These are phyloP conservation scores for Talpa occidentalis DNA, from an alignment of 2,113 vertebrate genomes.

Conservation along the genomic window DNA sequence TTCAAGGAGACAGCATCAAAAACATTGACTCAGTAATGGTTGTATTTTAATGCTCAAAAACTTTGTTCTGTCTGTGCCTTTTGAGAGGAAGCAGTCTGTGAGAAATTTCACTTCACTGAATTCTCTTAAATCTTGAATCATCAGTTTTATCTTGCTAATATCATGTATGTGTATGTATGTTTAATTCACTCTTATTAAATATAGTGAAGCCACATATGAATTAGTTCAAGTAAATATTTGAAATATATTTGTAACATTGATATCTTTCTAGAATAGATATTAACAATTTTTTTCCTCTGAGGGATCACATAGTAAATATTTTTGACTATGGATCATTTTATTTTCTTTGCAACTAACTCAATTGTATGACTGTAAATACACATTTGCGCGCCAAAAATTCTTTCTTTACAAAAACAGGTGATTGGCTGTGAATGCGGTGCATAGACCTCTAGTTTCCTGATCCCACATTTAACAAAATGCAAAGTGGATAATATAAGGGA, in stretches of 20 bases:
- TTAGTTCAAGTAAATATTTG: not conserved
- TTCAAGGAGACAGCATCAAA: not conserved
- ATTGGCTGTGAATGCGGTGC: not conserved
- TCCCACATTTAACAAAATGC: not conserved
- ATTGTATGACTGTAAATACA: not conserved
- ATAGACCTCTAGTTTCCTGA: not conserved
- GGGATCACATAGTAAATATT: not conserved
- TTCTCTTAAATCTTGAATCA: not conserved
- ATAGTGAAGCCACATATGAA: not conserved
- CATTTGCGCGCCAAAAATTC: not conserved
- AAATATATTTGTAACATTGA: not conserved
- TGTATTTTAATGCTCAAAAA: not conserved
- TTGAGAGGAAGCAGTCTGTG: not conserved
- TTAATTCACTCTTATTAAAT: not conserved
- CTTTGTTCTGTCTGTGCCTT: not conserved
- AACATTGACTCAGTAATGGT: not conserved
- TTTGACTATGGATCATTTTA: not conserved
- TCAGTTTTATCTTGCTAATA: not conserved
- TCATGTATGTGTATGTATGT: not conserved
- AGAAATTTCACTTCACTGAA: not conserved
- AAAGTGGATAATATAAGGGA: not conserved
- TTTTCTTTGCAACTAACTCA: not conserved
- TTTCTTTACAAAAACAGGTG: slow-evolving; percentile 27
- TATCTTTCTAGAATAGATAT: not conserved
- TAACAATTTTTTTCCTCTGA: not conserved